A percentile compares a stretch with the other conserved stretches of the same genome.
Conservation (phyloP, 2,797 vertebrate genomes). For the Brotula barbata region DNA sequence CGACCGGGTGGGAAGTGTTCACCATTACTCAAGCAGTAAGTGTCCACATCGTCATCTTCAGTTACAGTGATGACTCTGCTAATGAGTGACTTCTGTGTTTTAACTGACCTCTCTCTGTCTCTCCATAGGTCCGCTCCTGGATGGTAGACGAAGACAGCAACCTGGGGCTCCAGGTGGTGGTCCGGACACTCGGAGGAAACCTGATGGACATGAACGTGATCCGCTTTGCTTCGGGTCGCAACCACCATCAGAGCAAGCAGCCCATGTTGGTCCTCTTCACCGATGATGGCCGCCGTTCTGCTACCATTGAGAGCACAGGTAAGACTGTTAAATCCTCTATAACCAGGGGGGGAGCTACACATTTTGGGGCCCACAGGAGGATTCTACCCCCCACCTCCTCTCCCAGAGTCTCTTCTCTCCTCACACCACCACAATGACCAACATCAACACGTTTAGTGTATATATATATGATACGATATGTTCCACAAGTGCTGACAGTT, state of each 20-base stretch:
- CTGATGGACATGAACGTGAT: constrained; percentile 72
- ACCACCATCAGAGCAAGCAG: constrained; percentile 89
- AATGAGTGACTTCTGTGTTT: not conserved
- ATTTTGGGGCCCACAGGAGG: too few species aligned
- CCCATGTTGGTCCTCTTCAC: constrained; percentile 93
- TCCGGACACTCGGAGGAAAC: constrained; percentile 70
- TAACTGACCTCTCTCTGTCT: constrained; percentile 3
- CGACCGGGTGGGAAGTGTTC: constrained; percentile 89
- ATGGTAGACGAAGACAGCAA: constrained; percentile 82
- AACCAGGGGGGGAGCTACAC: too few species aligned
- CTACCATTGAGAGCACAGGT: constrained; percentile 74
- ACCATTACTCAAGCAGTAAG: constrained; percentile 88
- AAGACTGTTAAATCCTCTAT: not conserved
- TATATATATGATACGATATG: too few species aligned
- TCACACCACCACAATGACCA: too few species aligned
- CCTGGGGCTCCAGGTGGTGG: constrained; percentile 83
- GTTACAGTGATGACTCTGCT: too few species aligned
- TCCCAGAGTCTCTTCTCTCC: too few species aligned
- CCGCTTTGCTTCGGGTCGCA: constrained; percentile 81
- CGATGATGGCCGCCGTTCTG: constrained; percentile 82
- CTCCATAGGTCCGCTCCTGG: constrained; percentile 84
- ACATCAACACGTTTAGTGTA: too few species aligned
- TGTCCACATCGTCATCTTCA: not conserved
- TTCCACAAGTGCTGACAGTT: too few species aligned
- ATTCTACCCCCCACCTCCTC: not conserved